Evolutionary conservation across 1,140 invertebrate genomes (phyloP), one percentile per base, ranked within the genome.

Genomic region (Centruroides sculpturatus): DNA sequence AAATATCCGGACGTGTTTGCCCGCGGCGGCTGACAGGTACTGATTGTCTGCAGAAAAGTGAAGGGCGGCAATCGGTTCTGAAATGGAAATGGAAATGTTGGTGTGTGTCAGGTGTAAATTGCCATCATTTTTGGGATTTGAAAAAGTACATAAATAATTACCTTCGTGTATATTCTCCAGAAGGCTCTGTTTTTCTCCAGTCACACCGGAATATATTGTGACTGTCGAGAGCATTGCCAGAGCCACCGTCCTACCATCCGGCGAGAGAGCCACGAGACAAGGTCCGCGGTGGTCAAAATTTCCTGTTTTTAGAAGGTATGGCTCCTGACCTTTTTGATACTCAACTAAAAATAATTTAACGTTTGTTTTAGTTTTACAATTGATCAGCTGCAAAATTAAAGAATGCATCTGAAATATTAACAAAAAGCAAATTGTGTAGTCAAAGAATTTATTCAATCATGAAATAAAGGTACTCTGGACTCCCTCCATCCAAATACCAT

Each of bases 1-100:
- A 65, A 92, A 84, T 34, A 93, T 80, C 55, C 84, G 78, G 12
- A 92, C 82, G 51, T 83, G 82, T 59, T 81, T 83, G 67, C 91
- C 87, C 11, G 85, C 87, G 56, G 82, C 77, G 3, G 82, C 81
- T 59, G 87, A 77, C n/a, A 92, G 67, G 70, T 82, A 85, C 68
- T 85, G 82, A 23, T 83, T 84, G 56, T 79, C 75, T 35, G 83
- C 76, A 70, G 90, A 85, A 72, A 92, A 92, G 23, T 75, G 68
- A 52, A 92, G 72, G 61, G 79, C 75, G 41, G 76, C 80, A 59
- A 92, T 83, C 34, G 78, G 69, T 67, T 81, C 87, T 88, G 73
- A 47, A 79, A 79, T 69, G 66, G 70, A 71, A 67, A 71, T 2
- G 23, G n/a, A n/a, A n/a, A n/a, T n/a, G n/a, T n/a, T n/a, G n/a